Conservation (phyloP, 2,797 vertebrate species). For the Cirrhinus molitorella region DNA sequence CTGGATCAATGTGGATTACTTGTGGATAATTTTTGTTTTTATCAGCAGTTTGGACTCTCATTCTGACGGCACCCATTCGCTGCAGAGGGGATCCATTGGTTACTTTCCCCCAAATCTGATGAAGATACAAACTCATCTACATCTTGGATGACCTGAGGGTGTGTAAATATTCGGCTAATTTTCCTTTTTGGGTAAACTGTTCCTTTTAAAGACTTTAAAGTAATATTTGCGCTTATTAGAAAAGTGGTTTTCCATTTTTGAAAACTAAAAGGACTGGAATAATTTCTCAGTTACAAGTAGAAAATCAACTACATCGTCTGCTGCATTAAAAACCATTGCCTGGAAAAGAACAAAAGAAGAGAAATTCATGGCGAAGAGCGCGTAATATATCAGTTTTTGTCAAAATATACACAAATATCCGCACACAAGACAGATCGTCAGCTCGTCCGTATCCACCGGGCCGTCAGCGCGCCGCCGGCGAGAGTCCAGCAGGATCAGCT, state of each 20-base stretch:
- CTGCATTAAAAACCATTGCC: neutral
- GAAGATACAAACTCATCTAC: neutral
- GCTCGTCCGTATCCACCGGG: neutral
- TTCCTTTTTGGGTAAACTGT: neutral
- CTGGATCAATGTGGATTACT: too few relatives aligned
- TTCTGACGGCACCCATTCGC: neutral
- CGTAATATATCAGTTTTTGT: neutral
- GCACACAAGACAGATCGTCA: conserved; percentile 4
- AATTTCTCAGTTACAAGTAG: neutral
- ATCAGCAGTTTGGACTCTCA: neutral
- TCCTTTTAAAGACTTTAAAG: neutral
- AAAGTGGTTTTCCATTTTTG: conserved; percentile 4
- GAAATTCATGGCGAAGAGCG: neutral
- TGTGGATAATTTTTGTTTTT: neutral
- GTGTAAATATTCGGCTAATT: neutral
- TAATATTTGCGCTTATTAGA: neutral
- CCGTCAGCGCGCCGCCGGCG: neutral
- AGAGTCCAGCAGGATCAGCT: conserved; percentile 4
- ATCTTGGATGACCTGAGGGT: neutral
- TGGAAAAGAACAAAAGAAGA: neutral
- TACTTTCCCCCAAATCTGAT: neutral
- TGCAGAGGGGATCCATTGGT: neutral
- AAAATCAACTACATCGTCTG: neutral
- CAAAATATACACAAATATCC: neutral
- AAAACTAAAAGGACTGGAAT: conserved; percentile 6